Base-by-base conservation (phyloP, 2,113 vertebrate genomes). In the Callionymus lyra region DNA sequence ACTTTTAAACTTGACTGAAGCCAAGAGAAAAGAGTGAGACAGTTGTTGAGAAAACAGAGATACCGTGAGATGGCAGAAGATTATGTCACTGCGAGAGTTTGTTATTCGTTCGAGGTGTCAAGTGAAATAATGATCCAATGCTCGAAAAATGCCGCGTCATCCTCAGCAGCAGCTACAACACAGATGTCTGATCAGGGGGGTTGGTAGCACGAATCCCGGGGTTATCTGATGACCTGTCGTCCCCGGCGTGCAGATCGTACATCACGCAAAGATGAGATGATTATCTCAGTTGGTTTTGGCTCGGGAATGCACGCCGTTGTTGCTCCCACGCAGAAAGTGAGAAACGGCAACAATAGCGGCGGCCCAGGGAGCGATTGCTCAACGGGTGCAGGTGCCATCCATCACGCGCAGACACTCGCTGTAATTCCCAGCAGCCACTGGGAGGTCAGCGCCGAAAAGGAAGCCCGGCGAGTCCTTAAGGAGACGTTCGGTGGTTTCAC, bases 361-460 rank as follows among this genome's bases (percentile, higher is more conserved):
- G 16, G 8, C 40, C 65, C 68, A 70, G 64, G 70, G 63, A 72
- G 47, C 12, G 68, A 76, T 86, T 79, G 76, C 84, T 80, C 80
- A 85, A 82, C 13, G 50, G 60, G 53, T 58, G 72, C 78, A 84
- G 80, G 82, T 82, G 80, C 72, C 80, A 81, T 81, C 78, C 70
- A 85, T 85, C 80, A 82, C 58, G 36, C 39, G 1, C 19, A 68
- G 61, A 76, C 68, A 69, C 58, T 53, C 70, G 70, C 35, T 52
- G 68, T 66, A 79, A 75, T 75, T 84, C 70, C 57, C 62, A 61
- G 61, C 49, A 72, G 68, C 47, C 62, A 68, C 38, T 34, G 56
- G 65, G 66, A 68, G 74, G 68, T 76, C 65, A 74, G 75, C 68
- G 72, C 21, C 21, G 21, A 27, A 8, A 5, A 8, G 8, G 4